phyloP scores from a whole-genome alignment of 2,113 vertebrate species.

The Mastomys coucha region DNA sequence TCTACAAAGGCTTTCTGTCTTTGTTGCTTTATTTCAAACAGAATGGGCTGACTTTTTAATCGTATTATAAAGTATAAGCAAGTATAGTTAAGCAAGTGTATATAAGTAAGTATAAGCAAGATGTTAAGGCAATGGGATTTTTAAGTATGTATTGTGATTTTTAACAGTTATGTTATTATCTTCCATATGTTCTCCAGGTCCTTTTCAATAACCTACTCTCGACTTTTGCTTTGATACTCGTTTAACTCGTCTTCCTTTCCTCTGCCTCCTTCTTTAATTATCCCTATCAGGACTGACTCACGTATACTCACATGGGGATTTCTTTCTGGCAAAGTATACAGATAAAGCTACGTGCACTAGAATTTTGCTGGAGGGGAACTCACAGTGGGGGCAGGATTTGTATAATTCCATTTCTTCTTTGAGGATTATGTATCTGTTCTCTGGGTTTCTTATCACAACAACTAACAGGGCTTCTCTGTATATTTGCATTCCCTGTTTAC shows the following conservation, averaged over 20 bases:
- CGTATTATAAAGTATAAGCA: too few relatives aligned
- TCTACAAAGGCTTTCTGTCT: slow-evolving; percentile 45
- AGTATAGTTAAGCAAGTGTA: too few relatives aligned
- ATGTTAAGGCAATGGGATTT: slow-evolving; percentile 43
- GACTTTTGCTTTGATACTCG: neutral
- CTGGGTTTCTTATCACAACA: slow-evolving; percentile 64
- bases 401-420: slow-evolving; percentile 59
- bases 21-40: slow-evolving; percentile 49
- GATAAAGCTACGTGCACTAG: slow-evolving; percentile 55
- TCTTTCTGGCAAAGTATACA: slow-evolving; percentile 43
- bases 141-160: slow-evolving; percentile 26
- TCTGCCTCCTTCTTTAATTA: slow-evolving; percentile 14
- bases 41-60: neutral
- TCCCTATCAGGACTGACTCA: neutral
- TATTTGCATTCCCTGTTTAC: slow-evolving; percentile 52
- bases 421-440: slow-evolving; percentile 58
- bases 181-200: neutral
- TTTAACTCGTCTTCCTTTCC: neutral
- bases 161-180: neutral
- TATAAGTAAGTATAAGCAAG: too few relatives aligned
- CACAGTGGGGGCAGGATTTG: slow-evolving; percentile 62
- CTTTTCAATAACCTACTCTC: neutral
- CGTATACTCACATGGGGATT: neutral
- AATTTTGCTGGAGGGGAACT: slow-evolving; percentile 62
- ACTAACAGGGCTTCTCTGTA: slow-evolving; percentile 18